Base-by-base conservation (phyloP, 1,140 invertebrate genomes). In the Pollicipes pollicipes region DNA sequence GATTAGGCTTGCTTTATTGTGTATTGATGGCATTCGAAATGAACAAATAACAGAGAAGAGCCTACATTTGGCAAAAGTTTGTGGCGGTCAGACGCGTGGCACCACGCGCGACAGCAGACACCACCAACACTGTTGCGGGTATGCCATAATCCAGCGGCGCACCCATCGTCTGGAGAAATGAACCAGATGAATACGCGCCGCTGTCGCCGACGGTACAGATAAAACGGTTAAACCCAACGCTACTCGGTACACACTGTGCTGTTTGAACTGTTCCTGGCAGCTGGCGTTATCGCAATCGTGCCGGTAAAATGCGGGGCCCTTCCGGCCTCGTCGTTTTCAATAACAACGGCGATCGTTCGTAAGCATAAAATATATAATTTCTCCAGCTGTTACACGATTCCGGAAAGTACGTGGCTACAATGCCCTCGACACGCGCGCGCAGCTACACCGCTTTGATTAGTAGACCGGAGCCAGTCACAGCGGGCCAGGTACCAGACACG, bases 1-100 rank as follows among this genome's bases (percentile, higher is more conserved):
- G 45, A 58, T 58, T 58, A 58, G 45, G 45, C 45, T 58, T 58
- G 45, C 45, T 58, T 58, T 58, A 58, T 58, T 58, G 45, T 58
- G 45, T 58, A 58, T 58, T 58, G 45, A 21, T 58, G 45, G 45
- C 45, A 58, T 58, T 58, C 21, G 24, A 58, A 58, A 58, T 21
- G 45, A 58, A 58, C 45, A 58, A 58, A 58, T 21, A 58, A 58
- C 45, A 21, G 13, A 58, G 24, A 58, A 58, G 45, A 58, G 45
- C 45, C 45, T 58, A 21, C 45, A 58, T 58, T 58, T 58, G 45
- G 45, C 45, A 58, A 21, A 58, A 58, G 17, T 58, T 58, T 21
- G 45, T 58, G 13, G 13, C 45, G 24, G 24, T 58, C 45, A 21
- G 13, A 21, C 45, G 45, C 45, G 24, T 2, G 45, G 2, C 13